These are phyloP conservation scores for Cardiocondyla obscurior DNA, from an alignment of 1,140 invertebrate genomes.

Conservation along the genomic window DNA sequence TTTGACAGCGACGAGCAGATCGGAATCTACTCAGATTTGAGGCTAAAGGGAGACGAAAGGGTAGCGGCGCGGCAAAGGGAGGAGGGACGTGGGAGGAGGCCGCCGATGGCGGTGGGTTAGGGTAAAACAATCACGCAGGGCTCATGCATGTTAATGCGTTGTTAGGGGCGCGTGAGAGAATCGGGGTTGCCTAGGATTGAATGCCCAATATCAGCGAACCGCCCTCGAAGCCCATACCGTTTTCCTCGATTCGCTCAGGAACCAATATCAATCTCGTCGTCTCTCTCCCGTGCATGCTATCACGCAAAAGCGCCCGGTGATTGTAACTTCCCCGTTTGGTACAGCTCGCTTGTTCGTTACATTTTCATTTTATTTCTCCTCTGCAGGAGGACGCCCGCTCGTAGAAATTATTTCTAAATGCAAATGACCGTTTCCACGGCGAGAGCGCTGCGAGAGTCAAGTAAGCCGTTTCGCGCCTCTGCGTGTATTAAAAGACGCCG, in stretches of 20 bases:
- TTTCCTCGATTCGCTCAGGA: slow-evolving; percentile 75
- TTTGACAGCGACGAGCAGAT: slow-evolving; percentile 65
- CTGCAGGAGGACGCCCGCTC: slow-evolving; percentile 35
- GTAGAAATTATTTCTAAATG: slow-evolving; percentile 58
- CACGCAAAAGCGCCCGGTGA: slow-evolving; percentile 67
- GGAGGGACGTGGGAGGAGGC: slow-evolving; percentile 10
- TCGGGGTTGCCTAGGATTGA: slow-evolving; percentile 80
- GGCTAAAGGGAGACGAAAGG: slow-evolving; percentile 46
- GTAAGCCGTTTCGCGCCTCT: slow-evolving; percentile 35
- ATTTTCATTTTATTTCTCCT: slow-evolving; percentile 57
- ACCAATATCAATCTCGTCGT: slow-evolving; percentile 79
- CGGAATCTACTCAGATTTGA: slow-evolving; percentile 79
- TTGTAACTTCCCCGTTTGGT: slow-evolving; percentile 49
- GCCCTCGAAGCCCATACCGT: slow-evolving; percentile 76
- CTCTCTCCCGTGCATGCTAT: slow-evolving; percentile 64
- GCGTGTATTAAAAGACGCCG: slow-evolving; percentile 44
- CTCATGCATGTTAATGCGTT: slow-evolving; percentile 84
- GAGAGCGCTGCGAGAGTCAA: slow-evolving; percentile 19
- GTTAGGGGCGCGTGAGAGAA: slow-evolving; percentile 80
- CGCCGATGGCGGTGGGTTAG: slow-evolving; percentile 71
- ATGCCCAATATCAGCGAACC: slow-evolving; percentile 83
- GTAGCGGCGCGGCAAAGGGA: neutral
- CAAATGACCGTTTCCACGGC: slow-evolving; percentile 47
- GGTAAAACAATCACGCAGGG: slow-evolving; percentile 84
- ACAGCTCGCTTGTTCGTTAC: slow-evolving; percentile 61